Evolutionary conservation across 2,113 vertebrate genomes (phyloP).

Genomic region (Zeus faber): DNA sequence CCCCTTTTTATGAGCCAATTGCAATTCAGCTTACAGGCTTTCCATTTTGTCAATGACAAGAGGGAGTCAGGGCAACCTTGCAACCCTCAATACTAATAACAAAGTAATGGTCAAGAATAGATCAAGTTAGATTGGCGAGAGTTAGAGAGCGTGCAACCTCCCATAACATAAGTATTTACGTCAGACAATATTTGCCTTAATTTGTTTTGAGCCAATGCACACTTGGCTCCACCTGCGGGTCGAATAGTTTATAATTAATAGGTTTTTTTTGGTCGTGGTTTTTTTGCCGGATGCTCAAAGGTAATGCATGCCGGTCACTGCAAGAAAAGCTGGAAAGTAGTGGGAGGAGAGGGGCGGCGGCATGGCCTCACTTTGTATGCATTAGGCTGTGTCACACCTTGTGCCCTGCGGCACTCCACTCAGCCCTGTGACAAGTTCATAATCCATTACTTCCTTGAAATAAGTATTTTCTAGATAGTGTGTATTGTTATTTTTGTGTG

Average conservation of each 20-base stretch:
- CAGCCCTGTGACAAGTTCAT: too few species aligned
- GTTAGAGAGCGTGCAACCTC: conserved; percentile 48
- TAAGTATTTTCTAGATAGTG: too few species aligned
- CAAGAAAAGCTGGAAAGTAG: conserved; percentile 15
- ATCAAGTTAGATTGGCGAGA: conserved; percentile 54
- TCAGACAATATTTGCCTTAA: conserved; percentile 59
- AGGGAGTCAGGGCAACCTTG: conserved; percentile 63
- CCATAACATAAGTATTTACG: conserved; percentile 58
- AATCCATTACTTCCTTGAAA: too few species aligned
- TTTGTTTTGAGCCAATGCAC: conserved; percentile 64
- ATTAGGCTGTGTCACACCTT: too few species aligned
- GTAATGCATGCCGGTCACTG: conserved; percentile 22
- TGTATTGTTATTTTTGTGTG: too few species aligned
- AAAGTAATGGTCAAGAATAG: conserved; percentile 66
- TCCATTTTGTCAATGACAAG: conserved; percentile 68
- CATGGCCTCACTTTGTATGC: conserved; percentile 41
- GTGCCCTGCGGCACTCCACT: too few species aligned
- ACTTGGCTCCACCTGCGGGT: conserved; percentile 49
- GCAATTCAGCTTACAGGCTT: conserved; percentile 66
- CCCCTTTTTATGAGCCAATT: conserved; percentile 69
- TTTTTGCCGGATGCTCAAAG: conserved; percentile 41
- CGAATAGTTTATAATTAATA: conserved; percentile 55
- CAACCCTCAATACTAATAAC: conserved; percentile 66
- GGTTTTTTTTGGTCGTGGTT: conserved; percentile 40
- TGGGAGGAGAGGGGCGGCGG: background rate